phyloP scores from a whole-genome alignment of 2,113 vertebrate genomes.

The Percopsis transmontana region DNA sequence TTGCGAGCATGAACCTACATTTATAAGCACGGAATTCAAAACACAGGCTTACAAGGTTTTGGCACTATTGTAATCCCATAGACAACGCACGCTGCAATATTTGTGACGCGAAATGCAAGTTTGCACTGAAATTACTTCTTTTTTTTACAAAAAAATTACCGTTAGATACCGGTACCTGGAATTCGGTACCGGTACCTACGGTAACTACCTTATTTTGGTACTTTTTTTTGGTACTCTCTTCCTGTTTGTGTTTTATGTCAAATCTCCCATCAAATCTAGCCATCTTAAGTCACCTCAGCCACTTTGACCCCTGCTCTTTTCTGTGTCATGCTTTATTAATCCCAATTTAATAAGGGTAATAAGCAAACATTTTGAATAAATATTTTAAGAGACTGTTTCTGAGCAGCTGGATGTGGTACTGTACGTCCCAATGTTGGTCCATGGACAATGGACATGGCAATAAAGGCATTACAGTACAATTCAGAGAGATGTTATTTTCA shows the following conservation, averaged over 20 bases:
- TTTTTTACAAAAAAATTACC: too few species aligned
- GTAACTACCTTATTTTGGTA: too few species aligned
- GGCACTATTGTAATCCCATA: too few species aligned
- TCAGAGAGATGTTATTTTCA: conserved; percentile 39
- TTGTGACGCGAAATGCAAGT: too few species aligned
- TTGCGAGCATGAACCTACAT: too few species aligned
- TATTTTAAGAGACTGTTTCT: conserved; percentile 60
- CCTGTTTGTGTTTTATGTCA: conserved; percentile 66
- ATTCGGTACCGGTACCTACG: too few species aligned
- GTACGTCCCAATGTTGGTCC: conserved; percentile 49
- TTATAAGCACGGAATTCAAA: too few species aligned
- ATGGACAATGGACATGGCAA: conserved; percentile 35
- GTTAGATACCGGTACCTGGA: too few species aligned
- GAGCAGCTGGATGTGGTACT: conserved; percentile 58
- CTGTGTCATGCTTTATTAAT: conserved; percentile 72
- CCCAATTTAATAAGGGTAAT: conserved; percentile 72
- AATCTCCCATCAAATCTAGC: conserved; percentile 64
- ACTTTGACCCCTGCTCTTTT: conserved; percentile 74
- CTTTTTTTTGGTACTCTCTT: too few species aligned
- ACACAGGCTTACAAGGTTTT: too few species aligned
- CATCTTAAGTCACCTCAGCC: conserved; percentile 71
- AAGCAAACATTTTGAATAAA: conserved; percentile 77
- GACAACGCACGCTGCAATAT: too few species aligned
- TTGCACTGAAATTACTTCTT: too few species aligned
- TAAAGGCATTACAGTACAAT: conserved; percentile 25